phyloP scores from a whole-genome alignment of 2,888 invertebrate genomes.

The Invenusta paracnida region DNA sequence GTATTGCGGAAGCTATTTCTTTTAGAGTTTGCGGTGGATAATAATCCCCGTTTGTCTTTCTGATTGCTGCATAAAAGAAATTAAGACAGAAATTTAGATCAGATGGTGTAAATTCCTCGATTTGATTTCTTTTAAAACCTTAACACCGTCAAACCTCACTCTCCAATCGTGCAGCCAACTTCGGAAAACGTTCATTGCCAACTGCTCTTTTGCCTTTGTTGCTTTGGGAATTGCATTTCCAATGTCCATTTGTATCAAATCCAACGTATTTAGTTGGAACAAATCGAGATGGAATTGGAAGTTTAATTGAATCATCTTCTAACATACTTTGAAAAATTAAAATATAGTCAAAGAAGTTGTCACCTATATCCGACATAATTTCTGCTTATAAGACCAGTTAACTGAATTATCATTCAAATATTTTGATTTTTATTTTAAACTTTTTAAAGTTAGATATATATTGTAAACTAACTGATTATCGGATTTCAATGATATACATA shows the following conservation, averaged over 20 bases:
- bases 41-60: neutral
- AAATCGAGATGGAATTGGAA: neutral
- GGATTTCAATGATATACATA: too few species aligned
- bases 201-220: neutral
- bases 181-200: neutral
- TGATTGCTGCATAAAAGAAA: neutral
- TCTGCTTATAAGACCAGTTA: neutral
- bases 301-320: neutral
- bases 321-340: neutral
- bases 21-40: constrained; percentile 33
- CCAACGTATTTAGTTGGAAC: neutral
- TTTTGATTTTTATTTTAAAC: neutral
- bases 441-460: too few species aligned
- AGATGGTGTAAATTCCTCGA: neutral
- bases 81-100: constrained; percentile 1
- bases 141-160: neutral
- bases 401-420: neutral
- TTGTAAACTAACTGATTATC: too few species aligned
- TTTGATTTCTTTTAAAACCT: too few species aligned
- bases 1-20: constrained; percentile 19
- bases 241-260: neutral
- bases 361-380: neutral
- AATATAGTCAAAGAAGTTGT: neutral
- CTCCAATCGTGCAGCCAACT: neutral
- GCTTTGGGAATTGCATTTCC: neutral